Evolutionary conservation across 2,888 invertebrate species (phyloP).

Genomic region (Ormyrus rosae): DNA sequence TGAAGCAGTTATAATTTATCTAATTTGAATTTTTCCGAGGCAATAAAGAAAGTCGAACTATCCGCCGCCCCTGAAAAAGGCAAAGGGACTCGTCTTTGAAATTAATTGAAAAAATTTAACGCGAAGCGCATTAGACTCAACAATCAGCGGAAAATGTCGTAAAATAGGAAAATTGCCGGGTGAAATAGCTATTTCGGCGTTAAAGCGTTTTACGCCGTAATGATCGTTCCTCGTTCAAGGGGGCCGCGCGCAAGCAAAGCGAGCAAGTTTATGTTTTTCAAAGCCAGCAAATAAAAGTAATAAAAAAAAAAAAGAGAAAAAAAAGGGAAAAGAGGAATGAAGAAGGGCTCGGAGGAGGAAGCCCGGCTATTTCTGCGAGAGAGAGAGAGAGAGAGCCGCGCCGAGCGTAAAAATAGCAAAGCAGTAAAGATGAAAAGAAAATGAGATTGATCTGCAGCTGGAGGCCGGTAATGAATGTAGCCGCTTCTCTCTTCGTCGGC

Average conservation of each 20-base stretch:
- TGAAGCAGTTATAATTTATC: no score
- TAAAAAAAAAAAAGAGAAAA: constrained; percentile 15
- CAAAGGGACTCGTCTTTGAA: no score
- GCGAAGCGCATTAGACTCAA: no score
- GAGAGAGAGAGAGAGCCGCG: constrained; percentile 6
- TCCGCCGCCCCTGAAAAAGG: no score
- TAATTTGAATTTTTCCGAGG: no score
- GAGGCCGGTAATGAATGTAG: constrained; percentile 45
- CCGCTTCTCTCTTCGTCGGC: constrained; percentile 5
- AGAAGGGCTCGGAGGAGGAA: no score
- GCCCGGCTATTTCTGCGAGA: background rate
- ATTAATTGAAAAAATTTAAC: no score
- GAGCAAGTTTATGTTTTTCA: background rate
- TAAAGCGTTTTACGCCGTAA: constrained; percentile 1
- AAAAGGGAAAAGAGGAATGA: no score
- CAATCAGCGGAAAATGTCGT: no score
- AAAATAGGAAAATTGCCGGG: no score
- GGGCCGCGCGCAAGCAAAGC: background rate
- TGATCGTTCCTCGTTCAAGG: background rate
- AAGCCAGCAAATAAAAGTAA: background rate
- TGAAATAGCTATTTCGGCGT: background rate
- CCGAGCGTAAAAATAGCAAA: constrained; percentile 31
- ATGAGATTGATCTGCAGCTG: constrained; percentile 45
- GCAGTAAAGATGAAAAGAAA: constrained; percentile 47
- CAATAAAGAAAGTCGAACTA: no score